phyloP scores from a whole-genome alignment of 2,113 vertebrate species.

The Protobothrops mucrosquamatus region DNA sequence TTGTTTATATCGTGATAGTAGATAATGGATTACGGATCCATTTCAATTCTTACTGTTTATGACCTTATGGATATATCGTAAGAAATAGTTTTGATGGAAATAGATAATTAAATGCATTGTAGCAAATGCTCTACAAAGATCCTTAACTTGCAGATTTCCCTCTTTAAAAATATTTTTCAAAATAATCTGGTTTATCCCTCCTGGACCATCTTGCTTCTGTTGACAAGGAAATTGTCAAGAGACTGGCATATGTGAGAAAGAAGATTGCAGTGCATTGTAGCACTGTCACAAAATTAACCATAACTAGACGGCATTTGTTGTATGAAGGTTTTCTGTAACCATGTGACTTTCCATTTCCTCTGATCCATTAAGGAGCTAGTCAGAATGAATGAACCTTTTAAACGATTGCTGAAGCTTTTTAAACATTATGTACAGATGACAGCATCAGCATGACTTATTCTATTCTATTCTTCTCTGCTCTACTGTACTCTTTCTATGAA shows the following conservation, averaged over 20 bases:
- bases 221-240: conserved; percentile 44
- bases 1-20: neutral
- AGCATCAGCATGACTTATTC: neutral
- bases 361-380: conserved; percentile 58
- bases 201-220: neutral
- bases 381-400: conserved; percentile 60
- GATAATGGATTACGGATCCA: neutral
- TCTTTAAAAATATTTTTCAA: neutral
- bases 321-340: conserved; percentile 55
- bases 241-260: conserved; percentile 51
- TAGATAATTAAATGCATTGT: conserved; percentile 27
- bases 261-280: conserved; percentile 64
- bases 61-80: neutral
- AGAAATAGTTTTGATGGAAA: conserved; percentile 26
- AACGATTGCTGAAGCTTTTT: conserved; percentile 47
- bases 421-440: conserved; percentile 45
- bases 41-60: neutral
- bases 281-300: conserved; percentile 70
- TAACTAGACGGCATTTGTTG: conserved; percentile 65
- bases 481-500: neutral
- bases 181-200: conserved; percentile 6
- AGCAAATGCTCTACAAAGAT: conserved; percentile 27
- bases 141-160: conserved; percentile 1
- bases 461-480: neutral
- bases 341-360: conserved; percentile 66